These are phyloP conservation scores for Boloria selene DNA, from an alignment of 2,888 invertebrate species.

Conservation along the genomic window DNA sequence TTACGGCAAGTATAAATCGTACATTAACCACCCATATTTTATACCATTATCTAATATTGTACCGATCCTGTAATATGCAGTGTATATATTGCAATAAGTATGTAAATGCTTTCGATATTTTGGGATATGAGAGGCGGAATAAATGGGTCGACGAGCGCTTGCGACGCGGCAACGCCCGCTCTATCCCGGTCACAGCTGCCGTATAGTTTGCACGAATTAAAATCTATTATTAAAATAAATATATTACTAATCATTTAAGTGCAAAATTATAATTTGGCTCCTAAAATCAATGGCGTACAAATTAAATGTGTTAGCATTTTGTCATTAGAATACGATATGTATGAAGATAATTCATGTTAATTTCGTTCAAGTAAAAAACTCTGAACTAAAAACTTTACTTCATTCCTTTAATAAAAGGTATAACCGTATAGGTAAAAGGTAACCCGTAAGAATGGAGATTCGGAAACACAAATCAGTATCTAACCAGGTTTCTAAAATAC, in stretches of 20 bases:
- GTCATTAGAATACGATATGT: too few species aligned
- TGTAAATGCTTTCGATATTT: constrained; percentile 70
- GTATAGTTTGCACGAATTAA: constrained; percentile 54
- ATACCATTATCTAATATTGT: constrained; percentile 11
- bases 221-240: constrained; percentile 39
- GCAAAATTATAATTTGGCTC: not conserved
- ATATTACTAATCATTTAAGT: not conserved
- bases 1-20: constrained; percentile 35
- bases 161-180: constrained; percentile 73
- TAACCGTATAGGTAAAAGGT: too few species aligned
- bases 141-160: constrained; percentile 71
- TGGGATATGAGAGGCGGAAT: constrained; percentile 74
- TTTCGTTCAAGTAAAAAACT: too few species aligned
- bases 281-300: not conserved
- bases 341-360: too few species aligned
- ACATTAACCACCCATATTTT: constrained; percentile 1
- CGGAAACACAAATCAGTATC: too few species aligned
- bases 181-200: constrained; percentile 76
- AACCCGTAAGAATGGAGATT: too few species aligned
- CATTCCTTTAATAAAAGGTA: too few species aligned
- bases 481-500: too few species aligned
- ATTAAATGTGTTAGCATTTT: not conserved
- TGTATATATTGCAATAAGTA: constrained; percentile 43
- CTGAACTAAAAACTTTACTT: too few species aligned
- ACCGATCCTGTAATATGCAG: constrained; percentile 25